Conservation (phyloP, 1,140 invertebrate genomes). For the Drusus annulatus region DNA sequence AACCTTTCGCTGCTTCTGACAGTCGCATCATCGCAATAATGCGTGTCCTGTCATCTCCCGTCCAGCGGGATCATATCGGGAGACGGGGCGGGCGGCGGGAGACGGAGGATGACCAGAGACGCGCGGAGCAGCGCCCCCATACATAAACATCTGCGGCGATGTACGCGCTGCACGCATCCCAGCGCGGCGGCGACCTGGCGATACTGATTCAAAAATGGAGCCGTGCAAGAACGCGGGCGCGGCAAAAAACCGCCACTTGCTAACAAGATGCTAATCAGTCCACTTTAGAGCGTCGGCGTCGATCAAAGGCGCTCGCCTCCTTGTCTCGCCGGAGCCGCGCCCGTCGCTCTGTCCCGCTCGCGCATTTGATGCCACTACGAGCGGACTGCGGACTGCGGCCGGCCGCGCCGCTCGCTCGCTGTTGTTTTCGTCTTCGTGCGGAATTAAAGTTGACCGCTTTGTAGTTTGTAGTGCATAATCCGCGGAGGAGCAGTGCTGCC, state of each 20-base stretch:
- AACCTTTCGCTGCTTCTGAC: slow-evolving; percentile 22
- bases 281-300: slow-evolving; percentile 48
- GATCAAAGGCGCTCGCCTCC: slow-evolving; percentile 51
- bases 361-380: slow-evolving; percentile 43
- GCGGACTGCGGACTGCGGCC: too few relatives aligned
- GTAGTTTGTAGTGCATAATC: slow-evolving; percentile 15
- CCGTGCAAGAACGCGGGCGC: slow-evolving; percentile 51
- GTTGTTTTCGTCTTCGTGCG: slow-evolving; percentile 45
- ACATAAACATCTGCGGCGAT: slow-evolving; percentile 30
- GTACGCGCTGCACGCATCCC: background rate
- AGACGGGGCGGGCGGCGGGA: background rate
- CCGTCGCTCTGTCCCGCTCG: slow-evolving; percentile 23
- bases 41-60: slow-evolving; percentile 13
- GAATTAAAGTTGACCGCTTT: slow-evolving; percentile 44
- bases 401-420: slow-evolving; percentile 34
- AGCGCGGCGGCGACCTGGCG: slow-evolving; percentile 2
- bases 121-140: background rate
- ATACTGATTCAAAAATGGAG: slow-evolving; percentile 45
- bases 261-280: slow-evolving; percentile 59
- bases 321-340: background rate
- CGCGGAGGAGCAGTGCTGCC: background rate
- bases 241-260: slow-evolving; percentile 47
- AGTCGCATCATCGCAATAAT: slow-evolving; percentile 28
- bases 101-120: background rate
- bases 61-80: slow-evolving; percentile 22